Conservation (phyloP, 2,113 vertebrate genomes). For the Mormyrus iriodes region DNA sequence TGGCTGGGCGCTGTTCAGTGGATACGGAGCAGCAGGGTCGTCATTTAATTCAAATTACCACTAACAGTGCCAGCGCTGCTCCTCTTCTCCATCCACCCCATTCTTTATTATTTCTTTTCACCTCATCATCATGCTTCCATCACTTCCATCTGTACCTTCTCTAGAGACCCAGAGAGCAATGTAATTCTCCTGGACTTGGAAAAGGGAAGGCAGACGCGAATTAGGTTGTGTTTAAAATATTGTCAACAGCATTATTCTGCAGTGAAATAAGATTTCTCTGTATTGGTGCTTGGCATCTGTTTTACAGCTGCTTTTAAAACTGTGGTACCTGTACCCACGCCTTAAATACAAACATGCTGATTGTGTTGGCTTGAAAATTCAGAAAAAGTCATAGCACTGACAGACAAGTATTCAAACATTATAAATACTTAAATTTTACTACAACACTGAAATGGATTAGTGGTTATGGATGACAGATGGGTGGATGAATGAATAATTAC, state of each 20-base stretch:
- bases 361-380: not conserved
- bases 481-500: not conserved
- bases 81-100: slow-evolving; percentile 51
- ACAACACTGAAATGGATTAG: not conserved
- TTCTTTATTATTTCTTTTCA: slow-evolving; percentile 36
- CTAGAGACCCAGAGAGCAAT: not conserved
- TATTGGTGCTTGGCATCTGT: not conserved
- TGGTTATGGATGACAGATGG: not conserved
- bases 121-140: slow-evolving; percentile 19
- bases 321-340: not conserved
- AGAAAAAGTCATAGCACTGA: not conserved
- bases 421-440: not conserved
- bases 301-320: not conserved
- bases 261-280: not conserved
- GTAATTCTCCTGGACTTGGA: not conserved
- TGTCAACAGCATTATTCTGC: not conserved
- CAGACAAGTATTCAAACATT: not conserved
- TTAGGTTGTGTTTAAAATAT: slow-evolving; percentile 3
- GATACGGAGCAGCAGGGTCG: slow-evolving; percentile 49
- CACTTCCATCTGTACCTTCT: not conserved
- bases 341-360: not conserved
- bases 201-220: not conserved
- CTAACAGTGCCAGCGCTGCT: slow-evolving; percentile 54
- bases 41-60: slow-evolving; percentile 61
- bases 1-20: slow-evolving; percentile 43